phyloP scores from a whole-genome alignment of 2,797 vertebrate species.

The Ficedula albicollis region DNA sequence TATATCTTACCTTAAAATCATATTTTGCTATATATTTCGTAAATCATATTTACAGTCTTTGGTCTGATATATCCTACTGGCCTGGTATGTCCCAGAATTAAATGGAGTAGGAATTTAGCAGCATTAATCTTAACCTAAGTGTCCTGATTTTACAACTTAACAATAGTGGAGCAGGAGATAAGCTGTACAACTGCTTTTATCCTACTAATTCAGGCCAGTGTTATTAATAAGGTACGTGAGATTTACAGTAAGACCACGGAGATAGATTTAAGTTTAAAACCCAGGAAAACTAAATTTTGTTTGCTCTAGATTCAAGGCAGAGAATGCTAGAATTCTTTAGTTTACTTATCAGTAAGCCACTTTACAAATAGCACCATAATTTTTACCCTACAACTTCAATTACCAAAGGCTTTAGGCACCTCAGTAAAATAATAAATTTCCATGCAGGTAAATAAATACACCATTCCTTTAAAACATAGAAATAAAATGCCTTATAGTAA shows the following conservation, averaged over 20 bases:
- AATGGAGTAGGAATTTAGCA: not conserved
- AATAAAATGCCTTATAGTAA: not conserved
- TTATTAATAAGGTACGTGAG: not conserved
- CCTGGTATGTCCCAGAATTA: not conserved
- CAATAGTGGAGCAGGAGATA: not conserved
- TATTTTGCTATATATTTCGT: not conserved
- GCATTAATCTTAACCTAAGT: slow-evolving; percentile 18
- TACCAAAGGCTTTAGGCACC: not conserved
- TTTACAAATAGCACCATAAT: not conserved
- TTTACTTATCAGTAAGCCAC: not conserved
- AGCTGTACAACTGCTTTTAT: not conserved
- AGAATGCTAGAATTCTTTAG: not conserved
- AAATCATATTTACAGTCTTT: not conserved
- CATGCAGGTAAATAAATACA: not conserved
- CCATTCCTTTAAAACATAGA: not conserved
- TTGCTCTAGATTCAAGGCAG: not conserved
- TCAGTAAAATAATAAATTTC: not conserved
- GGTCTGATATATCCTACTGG: not conserved
- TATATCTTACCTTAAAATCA: not conserved
- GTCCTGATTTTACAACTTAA: slow-evolving; percentile 24
- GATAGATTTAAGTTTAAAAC: not conserved
- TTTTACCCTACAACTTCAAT: not conserved
- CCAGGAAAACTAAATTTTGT: not conserved
- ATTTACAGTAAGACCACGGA: not conserved
- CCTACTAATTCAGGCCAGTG: slow-evolving; percentile 17